phyloP scores from a whole-genome alignment of 2,888 invertebrate genomes.

The Adelognathus sp. region DNA sequence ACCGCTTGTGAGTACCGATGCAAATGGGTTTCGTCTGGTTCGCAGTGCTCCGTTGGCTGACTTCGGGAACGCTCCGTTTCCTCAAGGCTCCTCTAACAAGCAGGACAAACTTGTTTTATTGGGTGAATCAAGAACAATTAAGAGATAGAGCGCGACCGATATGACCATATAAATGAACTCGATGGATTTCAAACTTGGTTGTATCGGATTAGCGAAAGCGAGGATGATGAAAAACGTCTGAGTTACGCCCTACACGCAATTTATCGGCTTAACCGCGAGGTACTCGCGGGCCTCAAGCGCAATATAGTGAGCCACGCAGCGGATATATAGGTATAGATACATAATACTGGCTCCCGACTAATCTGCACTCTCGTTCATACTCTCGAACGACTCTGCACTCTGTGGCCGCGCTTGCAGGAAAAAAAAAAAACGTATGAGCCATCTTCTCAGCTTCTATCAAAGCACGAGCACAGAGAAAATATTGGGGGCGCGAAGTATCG shows the following conservation, averaged over 20 bases:
- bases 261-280: constrained; percentile 52
- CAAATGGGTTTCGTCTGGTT: constrained; percentile 82
- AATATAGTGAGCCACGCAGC: not conserved
- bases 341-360: constrained; percentile 43
- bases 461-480: constrained; percentile 54
- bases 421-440: constrained; percentile 12
- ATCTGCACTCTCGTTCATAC: constrained; percentile 55
- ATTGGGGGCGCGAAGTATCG: constrained; percentile 58
- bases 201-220: constrained; percentile 45
- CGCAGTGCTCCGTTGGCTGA: constrained; percentile 71
- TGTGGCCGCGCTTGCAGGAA: not conserved
- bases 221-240: constrained; percentile 41
- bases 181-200: constrained; percentile 42
- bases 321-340: constrained; percentile 19
- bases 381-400: constrained; percentile 43
- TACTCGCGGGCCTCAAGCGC: constrained; percentile 33
- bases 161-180: not conserved
- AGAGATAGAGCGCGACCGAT: not conserved
- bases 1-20: constrained; percentile 88
- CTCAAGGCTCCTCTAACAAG: constrained; percentile 70
- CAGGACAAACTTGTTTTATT: not conserved
- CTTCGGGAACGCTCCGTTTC: constrained; percentile 69
- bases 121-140: not conserved
- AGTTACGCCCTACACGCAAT: constrained; percentile 49
- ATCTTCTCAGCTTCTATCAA: constrained; percentile 42